A percentile compares a stretch with the other conserved stretches of the same genome.
Evolutionary conservation across 2,113 vertebrate genomes (phyloP).

Genomic region (Colistium nudipinnis): DNA sequence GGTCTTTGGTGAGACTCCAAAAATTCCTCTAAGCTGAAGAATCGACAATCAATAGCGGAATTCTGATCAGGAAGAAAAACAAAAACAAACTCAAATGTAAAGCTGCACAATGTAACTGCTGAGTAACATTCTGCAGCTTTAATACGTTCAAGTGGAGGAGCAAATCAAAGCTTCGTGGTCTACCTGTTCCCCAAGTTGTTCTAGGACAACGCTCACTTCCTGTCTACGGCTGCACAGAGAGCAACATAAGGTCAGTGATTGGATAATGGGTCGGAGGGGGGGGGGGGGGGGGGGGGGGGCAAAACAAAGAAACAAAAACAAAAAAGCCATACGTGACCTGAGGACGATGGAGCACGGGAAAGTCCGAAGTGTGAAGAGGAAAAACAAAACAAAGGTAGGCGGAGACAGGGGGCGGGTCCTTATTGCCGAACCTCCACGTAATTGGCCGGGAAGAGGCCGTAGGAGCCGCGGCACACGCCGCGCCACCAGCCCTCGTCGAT

Average conservation of each 20-base stretch:
- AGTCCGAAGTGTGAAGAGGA: neutral
- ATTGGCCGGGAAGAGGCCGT: conserved; percentile 96
- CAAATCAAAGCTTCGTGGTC: neutral
- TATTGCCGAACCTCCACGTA: conserved; percentile 94
- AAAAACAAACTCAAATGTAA: too few relatives aligned
- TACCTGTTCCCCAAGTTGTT: neutral
- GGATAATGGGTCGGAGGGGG: too few relatives aligned
- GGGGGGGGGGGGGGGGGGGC: too few relatives aligned
- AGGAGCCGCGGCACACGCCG: conserved; percentile 90
- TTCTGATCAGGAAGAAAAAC: neutral
- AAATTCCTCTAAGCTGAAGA: conserved; percentile 3
- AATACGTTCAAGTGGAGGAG: neutral
- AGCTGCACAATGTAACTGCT: too few relatives aligned
- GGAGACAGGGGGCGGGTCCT: conserved; percentile 13
- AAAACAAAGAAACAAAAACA: neutral
- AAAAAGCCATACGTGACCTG: neutral
- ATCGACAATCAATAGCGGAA: neutral
- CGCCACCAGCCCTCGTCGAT: conserved; percentile 99
- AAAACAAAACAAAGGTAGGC: neutral
- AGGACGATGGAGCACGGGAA: neutral
- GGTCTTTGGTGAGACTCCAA: conserved; percentile 51
- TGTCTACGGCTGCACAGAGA: neutral
- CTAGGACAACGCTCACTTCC: neutral
- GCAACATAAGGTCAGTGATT: neutral
- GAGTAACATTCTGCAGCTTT: neutral